A percentile compares a stretch with the other conserved stretches of the same genome.
Conservation (phyloP, 2,888 invertebrate species). For the Colostygia pectinataria region DNA sequence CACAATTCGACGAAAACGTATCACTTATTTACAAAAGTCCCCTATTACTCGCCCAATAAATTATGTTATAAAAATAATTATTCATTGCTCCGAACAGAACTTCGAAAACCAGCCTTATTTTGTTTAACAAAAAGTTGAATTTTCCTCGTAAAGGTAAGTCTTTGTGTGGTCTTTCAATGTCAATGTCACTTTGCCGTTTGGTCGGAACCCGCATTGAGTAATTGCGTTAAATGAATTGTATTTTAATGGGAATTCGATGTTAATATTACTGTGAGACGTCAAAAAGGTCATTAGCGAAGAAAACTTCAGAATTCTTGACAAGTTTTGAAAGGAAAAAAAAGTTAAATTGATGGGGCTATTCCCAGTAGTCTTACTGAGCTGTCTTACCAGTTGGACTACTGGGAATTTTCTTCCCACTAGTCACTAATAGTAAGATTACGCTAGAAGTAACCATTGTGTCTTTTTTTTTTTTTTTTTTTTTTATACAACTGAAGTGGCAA, state of each 20-base stretch:
- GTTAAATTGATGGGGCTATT: too few relatives aligned
- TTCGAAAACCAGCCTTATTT: neutral
- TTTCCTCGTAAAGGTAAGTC: conserved; percentile 1
- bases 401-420: too few relatives aligned
- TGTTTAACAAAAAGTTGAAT: neutral
- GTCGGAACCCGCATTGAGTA: conserved; percentile 32
- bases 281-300: neutral
- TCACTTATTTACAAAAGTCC: neutral
- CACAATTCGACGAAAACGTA: neutral
- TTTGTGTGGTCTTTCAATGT: conserved; percentile 24
- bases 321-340: too few relatives aligned
- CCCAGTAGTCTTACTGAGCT: too few relatives aligned
- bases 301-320: neutral
- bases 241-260: conserved; percentile 31
- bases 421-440: too few relatives aligned
- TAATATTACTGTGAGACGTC: conserved; percentile 6
- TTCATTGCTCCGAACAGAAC: neutral
- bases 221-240: conserved; percentile 23
- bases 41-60: conserved; percentile 5
- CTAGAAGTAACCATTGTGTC: too few relatives aligned
- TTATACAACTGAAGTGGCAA: too few relatives aligned
- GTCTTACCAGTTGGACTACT: too few relatives aligned
- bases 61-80: conserved; percentile 13
- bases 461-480: too few relatives aligned
- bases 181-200: conserved; percentile 21